These are phyloP conservation scores for Aphodius sticticus DNA, from an alignment of 2,888 invertebrate genomes.

Conservation along the genomic window DNA sequence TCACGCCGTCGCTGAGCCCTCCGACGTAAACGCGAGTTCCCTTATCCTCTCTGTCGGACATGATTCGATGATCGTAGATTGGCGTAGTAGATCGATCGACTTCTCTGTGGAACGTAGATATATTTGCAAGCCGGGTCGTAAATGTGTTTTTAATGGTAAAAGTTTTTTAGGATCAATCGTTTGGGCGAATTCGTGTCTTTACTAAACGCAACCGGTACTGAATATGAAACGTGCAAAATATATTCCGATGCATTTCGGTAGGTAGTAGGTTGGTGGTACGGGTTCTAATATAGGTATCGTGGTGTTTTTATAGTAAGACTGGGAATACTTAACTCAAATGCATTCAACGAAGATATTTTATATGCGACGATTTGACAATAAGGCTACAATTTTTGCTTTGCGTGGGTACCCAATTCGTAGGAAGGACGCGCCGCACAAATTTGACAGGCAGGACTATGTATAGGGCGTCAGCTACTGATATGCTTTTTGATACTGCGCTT, in stretches of 20 bases:
- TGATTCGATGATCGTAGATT: slow-evolving; percentile 30
- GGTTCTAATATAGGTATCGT: slow-evolving; percentile 7
- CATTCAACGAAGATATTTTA: slow-evolving; percentile 35
- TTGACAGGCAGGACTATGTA: slow-evolving; percentile 46
- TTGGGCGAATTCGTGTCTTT: slow-evolving; percentile 58
- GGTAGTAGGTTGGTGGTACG: slow-evolving; percentile 17
- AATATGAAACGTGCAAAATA: slow-evolving; percentile 37
- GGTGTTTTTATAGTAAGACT: background rate
- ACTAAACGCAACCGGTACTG: slow-evolving; percentile 37
- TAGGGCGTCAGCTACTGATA: slow-evolving; percentile 51
- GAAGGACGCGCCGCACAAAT: slow-evolving; percentile 45
- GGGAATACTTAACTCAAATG: slow-evolving; percentile 48
- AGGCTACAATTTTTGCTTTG: slow-evolving; percentile 35
- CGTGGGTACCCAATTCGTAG: slow-evolving; percentile 47
- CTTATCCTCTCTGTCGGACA: slow-evolving; percentile 52
- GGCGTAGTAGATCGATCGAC: slow-evolving; percentile 28
- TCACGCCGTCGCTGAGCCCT: slow-evolving; percentile 86
- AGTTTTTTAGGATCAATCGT: slow-evolving; percentile 49
- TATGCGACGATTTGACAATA: slow-evolving; percentile 19
- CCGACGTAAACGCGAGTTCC: slow-evolving; percentile 90
- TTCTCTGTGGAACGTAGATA: slow-evolving; percentile 58
- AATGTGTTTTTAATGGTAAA: slow-evolving; percentile 28
- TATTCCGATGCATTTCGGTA: slow-evolving; percentile 35
- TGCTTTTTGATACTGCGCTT: slow-evolving; percentile 25
- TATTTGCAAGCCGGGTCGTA: slow-evolving; percentile 50